Evolutionary conservation across 2,113 vertebrate species (phyloP).

Genomic region (Noturus placidus): DNA sequence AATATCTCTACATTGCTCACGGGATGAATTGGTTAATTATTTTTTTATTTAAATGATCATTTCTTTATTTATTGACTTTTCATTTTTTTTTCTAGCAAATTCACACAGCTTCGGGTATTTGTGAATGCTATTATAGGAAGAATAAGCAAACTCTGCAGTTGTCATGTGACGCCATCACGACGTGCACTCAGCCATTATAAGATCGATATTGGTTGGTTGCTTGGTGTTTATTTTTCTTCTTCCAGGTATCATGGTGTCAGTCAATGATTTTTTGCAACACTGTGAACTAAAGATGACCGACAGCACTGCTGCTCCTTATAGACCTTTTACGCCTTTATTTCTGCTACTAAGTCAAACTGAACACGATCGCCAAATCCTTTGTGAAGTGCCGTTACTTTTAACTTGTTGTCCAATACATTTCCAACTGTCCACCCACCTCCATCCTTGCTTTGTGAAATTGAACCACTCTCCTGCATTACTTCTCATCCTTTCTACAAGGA

Average conservation of each 20-base stretch:
- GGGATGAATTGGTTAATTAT: not conserved
- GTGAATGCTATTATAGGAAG: not conserved
- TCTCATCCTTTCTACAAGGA: constrained; percentile 39
- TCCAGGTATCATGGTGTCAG: not conserved
- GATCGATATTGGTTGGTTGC: not conserved
- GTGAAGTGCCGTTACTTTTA: constrained; percentile 5
- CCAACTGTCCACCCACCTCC: constrained; percentile 43
- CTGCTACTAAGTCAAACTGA: not conserved
- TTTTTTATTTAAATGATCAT: not conserved
- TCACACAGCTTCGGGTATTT: not conserved
- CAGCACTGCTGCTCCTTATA: not conserved
- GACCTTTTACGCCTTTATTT: not conserved
- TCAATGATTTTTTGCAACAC: not conserved
- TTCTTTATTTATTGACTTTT: not conserved
- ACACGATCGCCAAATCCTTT: constrained; percentile 24
- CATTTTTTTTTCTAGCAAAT: not conserved
- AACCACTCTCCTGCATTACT: constrained; percentile 55
- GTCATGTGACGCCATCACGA: no score
- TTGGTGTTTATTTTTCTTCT: not conserved
- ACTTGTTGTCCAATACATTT: constrained; percentile 33
- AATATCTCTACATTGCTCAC: not conserved
- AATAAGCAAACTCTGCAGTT: not conserved
- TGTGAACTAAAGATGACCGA: not conserved
- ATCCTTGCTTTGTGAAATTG: constrained; percentile 54
- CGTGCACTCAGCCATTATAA: no score